Evolutionary conservation across 2,888 invertebrate genomes (phyloP).

Genomic region (Adineta ricciae): DNA sequence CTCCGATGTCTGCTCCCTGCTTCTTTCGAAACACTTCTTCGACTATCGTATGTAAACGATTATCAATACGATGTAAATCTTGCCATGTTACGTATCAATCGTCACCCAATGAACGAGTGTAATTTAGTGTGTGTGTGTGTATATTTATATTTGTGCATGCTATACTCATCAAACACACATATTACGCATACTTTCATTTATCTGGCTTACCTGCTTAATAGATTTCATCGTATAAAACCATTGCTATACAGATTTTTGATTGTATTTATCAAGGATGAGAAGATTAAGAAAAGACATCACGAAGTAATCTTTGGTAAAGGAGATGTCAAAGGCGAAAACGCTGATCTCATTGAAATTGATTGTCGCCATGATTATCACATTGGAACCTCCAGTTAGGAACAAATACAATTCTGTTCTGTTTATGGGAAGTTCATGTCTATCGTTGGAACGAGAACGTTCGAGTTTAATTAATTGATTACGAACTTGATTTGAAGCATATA

Average conservation of each 20-base stretch:
- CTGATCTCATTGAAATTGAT: not conserved
- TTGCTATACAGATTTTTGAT: not conserved
- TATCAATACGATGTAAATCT: conserved; percentile 20
- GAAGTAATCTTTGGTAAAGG: not conserved
- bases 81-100: not conserved
- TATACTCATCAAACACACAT: not conserved
- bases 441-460: not conserved
- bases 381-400: not conserved
- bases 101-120: not conserved
- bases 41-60: not conserved
- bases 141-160: not conserved
- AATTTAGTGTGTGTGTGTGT: not conserved
- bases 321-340: not conserved
- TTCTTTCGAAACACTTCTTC: not conserved
- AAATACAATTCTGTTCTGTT: not conserved
- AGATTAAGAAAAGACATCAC: not conserved
- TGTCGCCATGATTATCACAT: not conserved
- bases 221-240: not conserved
- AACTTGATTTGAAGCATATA: not conserved
- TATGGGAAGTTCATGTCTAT: not conserved
- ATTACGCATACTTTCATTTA: not conserved
- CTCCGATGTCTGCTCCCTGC: not conserved
- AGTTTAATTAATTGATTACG: not conserved
- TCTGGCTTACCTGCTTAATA: not conserved
- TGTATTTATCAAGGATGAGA: not conserved